Conservation (phyloP, 2,797 vertebrate species). For the Aulostomus chinensis region DNA sequence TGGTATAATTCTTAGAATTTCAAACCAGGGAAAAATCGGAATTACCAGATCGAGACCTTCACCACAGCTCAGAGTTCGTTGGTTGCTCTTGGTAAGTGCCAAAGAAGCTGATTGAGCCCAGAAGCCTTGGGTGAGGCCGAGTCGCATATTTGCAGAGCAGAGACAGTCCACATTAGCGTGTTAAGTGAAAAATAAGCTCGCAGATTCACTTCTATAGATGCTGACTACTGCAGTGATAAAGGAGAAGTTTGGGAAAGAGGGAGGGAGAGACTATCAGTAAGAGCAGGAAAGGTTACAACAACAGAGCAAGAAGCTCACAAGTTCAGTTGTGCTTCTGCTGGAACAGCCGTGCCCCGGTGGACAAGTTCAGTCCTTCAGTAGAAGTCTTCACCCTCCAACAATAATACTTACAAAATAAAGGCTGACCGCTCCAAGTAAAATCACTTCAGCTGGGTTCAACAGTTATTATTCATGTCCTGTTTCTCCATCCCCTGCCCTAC, state of each 20-base stretch:
- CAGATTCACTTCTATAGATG: background rate
- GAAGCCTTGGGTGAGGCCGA: constrained; percentile 36
- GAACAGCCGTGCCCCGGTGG: constrained; percentile 74
- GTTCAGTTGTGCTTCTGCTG: constrained; percentile 81
- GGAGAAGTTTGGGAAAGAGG: constrained; percentile 16
- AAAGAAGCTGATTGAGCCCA: constrained; percentile 20
- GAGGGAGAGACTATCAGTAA: constrained; percentile 42
- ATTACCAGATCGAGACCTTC: constrained; percentile 62
- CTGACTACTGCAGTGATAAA: background rate
- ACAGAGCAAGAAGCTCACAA: constrained; percentile 74
- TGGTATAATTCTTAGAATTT: constrained; percentile 71
- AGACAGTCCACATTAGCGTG: constrained; percentile 3
- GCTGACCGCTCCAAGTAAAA: constrained; percentile 83
- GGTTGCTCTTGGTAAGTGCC: constrained; percentile 17
- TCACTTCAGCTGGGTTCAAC: constrained; percentile 82
- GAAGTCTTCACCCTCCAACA: constrained; percentile 78
- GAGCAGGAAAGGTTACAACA: constrained; percentile 77
- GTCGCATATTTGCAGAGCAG: constrained; percentile 12
- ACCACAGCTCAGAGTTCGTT: constrained; percentile 38
- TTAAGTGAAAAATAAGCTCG: background rate
- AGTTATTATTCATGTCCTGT: constrained; percentile 80
- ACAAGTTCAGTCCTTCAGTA: constrained; percentile 81
- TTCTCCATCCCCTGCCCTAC: constrained; percentile 58
- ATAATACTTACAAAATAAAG: constrained; percentile 86
- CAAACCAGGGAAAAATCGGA: too few species aligned